phyloP scores from a whole-genome alignment of 2,113 vertebrate species.

The Emberiza fucata region DNA sequence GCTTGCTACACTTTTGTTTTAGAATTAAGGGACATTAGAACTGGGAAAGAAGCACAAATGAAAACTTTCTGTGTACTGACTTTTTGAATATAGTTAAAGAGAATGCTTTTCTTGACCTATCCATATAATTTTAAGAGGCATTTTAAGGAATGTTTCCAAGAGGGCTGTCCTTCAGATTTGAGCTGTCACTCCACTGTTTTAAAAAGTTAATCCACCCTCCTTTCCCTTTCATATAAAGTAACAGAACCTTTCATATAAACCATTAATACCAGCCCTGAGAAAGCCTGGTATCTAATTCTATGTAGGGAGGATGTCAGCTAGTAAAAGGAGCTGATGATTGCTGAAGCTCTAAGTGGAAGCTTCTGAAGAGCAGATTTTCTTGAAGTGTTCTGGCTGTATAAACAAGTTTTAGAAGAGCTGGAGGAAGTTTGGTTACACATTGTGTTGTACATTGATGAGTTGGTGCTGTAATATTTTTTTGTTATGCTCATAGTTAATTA shows the following conservation, averaged over 20 bases:
- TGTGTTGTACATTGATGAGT: background rate
- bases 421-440: background rate
- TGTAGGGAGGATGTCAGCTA: background rate
- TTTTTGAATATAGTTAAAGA: background rate
- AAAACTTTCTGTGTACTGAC: background rate
- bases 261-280: background rate
- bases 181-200: background rate
- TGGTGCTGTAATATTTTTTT: background rate
- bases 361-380: background rate
- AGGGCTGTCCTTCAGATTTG: background rate
- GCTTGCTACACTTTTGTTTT: background rate
- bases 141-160: background rate
- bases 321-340: background rate
- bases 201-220: background rate
- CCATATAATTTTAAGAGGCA: background rate
- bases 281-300: background rate
- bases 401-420: background rate
- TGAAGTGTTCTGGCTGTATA: background rate
- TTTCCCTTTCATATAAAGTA: background rate
- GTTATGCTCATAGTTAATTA: background rate
- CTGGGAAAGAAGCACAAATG: background rate
- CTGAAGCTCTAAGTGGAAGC: background rate
- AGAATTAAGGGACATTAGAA: background rate
- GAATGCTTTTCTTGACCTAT: background rate
- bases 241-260: background rate